phyloP scores from a whole-genome alignment of 2,797 vertebrate species.

The Hoplostethus mediterraneus region DNA sequence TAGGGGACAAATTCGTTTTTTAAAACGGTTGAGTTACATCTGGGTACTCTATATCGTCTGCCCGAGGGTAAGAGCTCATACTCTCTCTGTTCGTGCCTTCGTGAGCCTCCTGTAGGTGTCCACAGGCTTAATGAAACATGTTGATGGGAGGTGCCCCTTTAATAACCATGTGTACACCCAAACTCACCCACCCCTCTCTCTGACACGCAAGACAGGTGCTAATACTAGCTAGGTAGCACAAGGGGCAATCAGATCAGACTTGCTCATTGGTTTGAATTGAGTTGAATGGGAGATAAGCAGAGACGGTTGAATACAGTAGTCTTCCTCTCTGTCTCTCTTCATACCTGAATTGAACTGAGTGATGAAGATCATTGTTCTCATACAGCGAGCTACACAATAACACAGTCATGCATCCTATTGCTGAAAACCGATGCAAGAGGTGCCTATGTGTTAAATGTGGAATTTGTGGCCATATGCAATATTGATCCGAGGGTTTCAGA shows the following conservation, averaged over 20 bases:
- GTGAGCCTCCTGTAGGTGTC: conserved; percentile 17
- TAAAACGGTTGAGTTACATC: no score
- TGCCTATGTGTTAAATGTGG: conserved; percentile 9
- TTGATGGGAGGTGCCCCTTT: background rate
- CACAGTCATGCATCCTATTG: background rate
- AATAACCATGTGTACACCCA: background rate
- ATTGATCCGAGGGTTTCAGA: conserved; percentile 48
- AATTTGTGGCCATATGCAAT: conserved; percentile 44
- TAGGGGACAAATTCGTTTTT: no score
- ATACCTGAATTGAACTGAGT: conserved; percentile 25
- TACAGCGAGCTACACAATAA: conserved; percentile 28
- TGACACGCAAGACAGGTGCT: background rate
- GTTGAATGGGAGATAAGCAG: background rate
- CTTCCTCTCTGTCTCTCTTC: conserved; percentile 45
- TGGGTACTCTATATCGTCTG: no score
- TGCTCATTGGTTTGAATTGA: background rate
- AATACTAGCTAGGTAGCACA: background rate
- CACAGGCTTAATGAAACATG: conserved; percentile 37
- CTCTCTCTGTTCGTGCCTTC: conserved; percentile 44
- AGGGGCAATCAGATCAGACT: background rate
- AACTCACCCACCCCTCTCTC: background rate
- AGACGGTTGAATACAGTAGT: conserved; percentile 24
- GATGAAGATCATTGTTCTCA: conserved; percentile 51
- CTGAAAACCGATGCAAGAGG: conserved; percentile 22
- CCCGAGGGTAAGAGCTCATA: no score